Base-by-base conservation (phyloP, 1,140 invertebrate genomes). In the Drosophila pachea region DNA sequence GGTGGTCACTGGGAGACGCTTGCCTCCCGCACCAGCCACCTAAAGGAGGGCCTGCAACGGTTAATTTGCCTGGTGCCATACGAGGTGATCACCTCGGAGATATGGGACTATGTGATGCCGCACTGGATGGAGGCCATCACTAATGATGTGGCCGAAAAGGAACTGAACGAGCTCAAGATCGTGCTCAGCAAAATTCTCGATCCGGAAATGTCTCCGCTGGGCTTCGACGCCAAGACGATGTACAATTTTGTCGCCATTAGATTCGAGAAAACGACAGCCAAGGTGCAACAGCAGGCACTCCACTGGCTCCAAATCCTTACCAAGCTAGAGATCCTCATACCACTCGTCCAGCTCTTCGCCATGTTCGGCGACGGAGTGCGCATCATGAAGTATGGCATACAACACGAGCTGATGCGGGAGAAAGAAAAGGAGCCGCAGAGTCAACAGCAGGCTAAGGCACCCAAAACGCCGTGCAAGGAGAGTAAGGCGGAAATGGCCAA, bases 51-150 rank as follows among this genome's bases (percentile, higher is more conserved):
- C 0, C 91, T 98, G 22, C 95, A 96, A 86, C 89, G 97, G 53
- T 91, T 99, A 12, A 97, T 99, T 86, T 99, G 97, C 88, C 90
- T 99, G 35, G 97, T 99, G 16, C 98, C 98, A 0, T 99, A 99
- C 90, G 97, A 99, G 81, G 95, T 99, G 11, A 97, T 99, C 63
- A 97, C 96, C 2, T 93, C 96, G 56, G 95, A 98, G 83, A 96
- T 99, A 52, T 99, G 98, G 98, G 96, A 98, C 88, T 95, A 96
- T 87, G 96, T 99, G 8, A 99, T 99, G 96, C 98, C 98, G 0
- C 94, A 97, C 87, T 99, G 98, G 98, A 95, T 99, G 93, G 97
- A 99, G 91, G 96, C 97, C 0, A 97, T 99, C 72, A 95, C 97
- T 32, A 96, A 96, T 76, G 97, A 99, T 89, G 95, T 99, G 5